A percentile compares a stretch with the other conserved stretches of the same genome.
Conservation (phyloP, 2,888 invertebrate species). For the Uloborus plumipes region DNA sequence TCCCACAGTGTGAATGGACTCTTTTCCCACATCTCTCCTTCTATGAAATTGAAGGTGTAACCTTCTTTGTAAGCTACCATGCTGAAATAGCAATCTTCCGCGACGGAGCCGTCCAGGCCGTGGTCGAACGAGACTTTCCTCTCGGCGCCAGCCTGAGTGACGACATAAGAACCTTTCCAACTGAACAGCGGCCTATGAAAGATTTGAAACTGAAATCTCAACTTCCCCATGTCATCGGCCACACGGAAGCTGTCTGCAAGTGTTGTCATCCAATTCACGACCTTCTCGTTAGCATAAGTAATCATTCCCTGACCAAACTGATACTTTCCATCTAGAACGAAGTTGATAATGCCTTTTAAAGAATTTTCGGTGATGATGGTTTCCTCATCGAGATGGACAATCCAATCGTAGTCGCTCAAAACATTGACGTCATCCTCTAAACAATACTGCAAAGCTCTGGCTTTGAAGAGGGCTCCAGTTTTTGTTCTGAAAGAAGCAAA, state of each 20-base stretch:
- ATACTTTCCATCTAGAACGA: conserved; percentile 93
- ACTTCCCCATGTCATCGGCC: conserved; percentile 97
- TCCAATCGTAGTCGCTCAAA: conserved; percentile 90
- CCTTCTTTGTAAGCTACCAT: conserved; percentile 94
- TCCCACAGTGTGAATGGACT: conserved; percentile 95
- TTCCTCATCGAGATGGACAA: conserved; percentile 97
- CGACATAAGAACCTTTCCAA: conserved; percentile 98
- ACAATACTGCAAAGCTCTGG: conserved; percentile 94
- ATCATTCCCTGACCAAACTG: conserved; percentile 96
- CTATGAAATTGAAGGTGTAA: conserved; percentile 93
- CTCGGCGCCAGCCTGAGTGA: conserved; percentile 79
- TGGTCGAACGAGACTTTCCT: conserved; percentile 90
- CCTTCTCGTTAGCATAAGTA: conserved; percentile 94
- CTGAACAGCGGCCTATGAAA: conserved; percentile 96
- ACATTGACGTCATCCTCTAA: conserved; percentile 89
- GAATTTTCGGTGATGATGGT: conserved; percentile 93
- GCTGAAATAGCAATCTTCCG: conserved; percentile 97
- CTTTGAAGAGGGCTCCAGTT: conserved; percentile 93
- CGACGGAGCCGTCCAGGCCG: conserved; percentile 96
- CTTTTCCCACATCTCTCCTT: conserved; percentile 99
- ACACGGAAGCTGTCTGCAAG: conserved; percentile 95
- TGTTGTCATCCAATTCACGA: conserved; percentile 97
- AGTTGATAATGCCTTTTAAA: conserved; percentile 90
- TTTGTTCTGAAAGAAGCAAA: conserved; percentile 77
- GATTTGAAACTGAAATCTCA: conserved; percentile 89